These are phyloP conservation scores for Cataglyphis hispanica DNA, from an alignment of 1,140 invertebrate species.

Conservation along the genomic window DNA sequence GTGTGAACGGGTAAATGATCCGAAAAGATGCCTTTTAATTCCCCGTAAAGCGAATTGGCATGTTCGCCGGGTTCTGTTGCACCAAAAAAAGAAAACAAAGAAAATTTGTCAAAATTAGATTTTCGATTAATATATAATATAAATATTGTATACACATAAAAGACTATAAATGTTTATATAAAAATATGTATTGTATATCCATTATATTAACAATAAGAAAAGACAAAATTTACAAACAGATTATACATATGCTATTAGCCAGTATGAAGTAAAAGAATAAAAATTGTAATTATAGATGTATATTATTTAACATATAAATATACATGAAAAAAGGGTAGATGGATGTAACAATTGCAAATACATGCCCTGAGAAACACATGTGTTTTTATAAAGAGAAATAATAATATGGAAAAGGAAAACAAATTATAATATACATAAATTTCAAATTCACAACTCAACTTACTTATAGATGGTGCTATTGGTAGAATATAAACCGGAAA, in stretches of 20 bases:
- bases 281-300: background rate
- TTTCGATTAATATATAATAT: background rate
- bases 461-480: conserved; percentile 81
- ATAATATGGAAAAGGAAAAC: background rate
- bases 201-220: conserved; percentile 16
- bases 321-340: background rate
- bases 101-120: conserved; percentile 39
- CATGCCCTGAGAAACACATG: conserved; percentile 41
- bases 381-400: background rate
- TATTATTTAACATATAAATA: conserved; percentile 30
- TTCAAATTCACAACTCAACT: conserved; percentile 64
- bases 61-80: conserved; percentile 87
- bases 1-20: conserved; percentile 92
- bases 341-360: conserved; percentile 49
- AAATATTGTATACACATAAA: conserved; percentile 41
- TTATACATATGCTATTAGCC: background rate
- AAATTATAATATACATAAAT: conserved; percentile 33
- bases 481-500: conserved; percentile 69
- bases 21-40: conserved; percentile 90
- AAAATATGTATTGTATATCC: background rate
- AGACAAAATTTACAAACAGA: conserved; percentile 19
- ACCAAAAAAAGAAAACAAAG: background rate
- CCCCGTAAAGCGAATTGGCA: conserved; percentile 91
- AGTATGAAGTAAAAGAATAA: background rate
- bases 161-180: background rate